Base-by-base conservation (phyloP, 2,797 vertebrate species). In the Odontamblyopus rebecca region DNA sequence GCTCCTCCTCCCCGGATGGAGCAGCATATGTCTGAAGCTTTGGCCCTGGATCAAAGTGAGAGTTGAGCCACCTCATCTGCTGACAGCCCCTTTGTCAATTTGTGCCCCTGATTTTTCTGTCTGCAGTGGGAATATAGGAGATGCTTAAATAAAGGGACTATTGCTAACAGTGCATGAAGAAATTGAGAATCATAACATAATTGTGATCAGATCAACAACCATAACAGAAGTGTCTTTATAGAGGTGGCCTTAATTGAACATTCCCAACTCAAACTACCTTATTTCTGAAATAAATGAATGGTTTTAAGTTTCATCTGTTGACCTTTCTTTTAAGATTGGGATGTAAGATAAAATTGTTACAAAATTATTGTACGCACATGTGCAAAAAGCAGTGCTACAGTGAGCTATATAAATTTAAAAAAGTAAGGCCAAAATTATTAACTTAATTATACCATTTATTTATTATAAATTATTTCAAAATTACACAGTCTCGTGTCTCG, bases 1-100 rank as follows among this genome's bases (percentile, higher is more conserved):
- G 81, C 88, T 89, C 88, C 87, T 84, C 84, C 89, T 86, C 79
- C 79, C 84, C 85, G 88, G 78, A 89, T 80, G 87, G 82, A 90
- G 79, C 76, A 79, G 86, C 85, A 87, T 85, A 89, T 86, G 85
- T 90, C 88, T 87, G 83, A 69, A 78, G 68, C 69, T 68, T 81
- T 90, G 89, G 87, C 91, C 73, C 64, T 64, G 44, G 84, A 92
- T 92, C 89, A 92, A 90, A 92, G 85, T 18, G 18, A 70, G 73
- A 82, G 76, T 80, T 74, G 6, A 74, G 82, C 68, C 75, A 74
- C 85, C 80, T 83, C 87, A 76, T 82, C 82, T 74, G 80, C 79
- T 73, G 81, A 82, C 86, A 75, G 62, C 66, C 72, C 69, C 78
- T 76, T 76, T 61, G 51, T 77, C 72, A 68, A 19, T 18, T 66